Evolutionary conservation across 2,113 vertebrate genomes (phyloP).

Genomic region (Ochotona curzoniae): DNA sequence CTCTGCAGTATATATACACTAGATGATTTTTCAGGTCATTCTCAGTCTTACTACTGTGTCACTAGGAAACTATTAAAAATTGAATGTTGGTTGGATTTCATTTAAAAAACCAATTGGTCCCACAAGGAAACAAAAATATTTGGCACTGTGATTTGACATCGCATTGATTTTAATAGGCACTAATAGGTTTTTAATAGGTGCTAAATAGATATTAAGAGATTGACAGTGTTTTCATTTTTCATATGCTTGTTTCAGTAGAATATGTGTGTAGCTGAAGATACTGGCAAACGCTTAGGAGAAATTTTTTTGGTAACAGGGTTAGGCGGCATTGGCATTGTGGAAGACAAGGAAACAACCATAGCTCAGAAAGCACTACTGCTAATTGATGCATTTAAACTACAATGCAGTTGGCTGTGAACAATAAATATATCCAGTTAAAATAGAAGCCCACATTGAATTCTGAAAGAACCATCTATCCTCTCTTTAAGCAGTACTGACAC

Average conservation of each 20-base stretch:
- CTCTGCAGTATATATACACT: neutral
- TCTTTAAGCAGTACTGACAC: slow-evolving; percentile 59
- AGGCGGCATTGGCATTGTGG: neutral
- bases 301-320: slow-evolving; percentile 23
- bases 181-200: neutral
- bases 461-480: slow-evolving; percentile 63
- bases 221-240: slow-evolving; percentile 1
- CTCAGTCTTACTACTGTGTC: neutral
- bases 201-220: neutral
- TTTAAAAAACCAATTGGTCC: slow-evolving; percentile 45
- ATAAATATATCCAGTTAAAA: slow-evolving; percentile 62
- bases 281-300: neutral
- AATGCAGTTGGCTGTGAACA: slow-evolving; percentile 2
- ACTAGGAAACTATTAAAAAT: neutral
- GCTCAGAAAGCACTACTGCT: slow-evolving; percentile 29
- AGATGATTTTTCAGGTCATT: neutral
- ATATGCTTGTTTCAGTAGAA: neutral
- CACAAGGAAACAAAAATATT: neutral
- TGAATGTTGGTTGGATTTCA: neutral
- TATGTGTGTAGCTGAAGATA: neutral
- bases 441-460: slow-evolving; percentile 39
- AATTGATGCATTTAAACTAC: slow-evolving; percentile 22
- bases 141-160: neutral
- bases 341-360: slow-evolving; percentile 51
- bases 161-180: neutral